Percentiles rank a stretch among this genome's conserved stretches.
Conservation (phyloP, 2,888 invertebrate species). For the Mimumesa dahlbomi region DNA sequence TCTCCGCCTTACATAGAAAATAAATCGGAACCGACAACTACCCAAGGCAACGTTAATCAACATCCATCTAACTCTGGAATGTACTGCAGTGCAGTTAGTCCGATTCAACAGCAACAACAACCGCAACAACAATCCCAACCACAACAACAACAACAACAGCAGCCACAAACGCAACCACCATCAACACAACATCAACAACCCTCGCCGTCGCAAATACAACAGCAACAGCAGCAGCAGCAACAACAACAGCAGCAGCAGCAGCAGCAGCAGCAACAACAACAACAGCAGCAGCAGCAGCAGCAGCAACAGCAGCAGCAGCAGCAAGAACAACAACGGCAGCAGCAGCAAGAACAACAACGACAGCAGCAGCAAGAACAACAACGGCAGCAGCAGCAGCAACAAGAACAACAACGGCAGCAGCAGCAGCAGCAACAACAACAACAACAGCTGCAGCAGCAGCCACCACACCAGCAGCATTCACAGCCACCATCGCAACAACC, state of each 20-base stretch:
- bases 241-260: conserved; percentile 27
- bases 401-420: conserved; percentile 47
- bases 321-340: conserved; percentile 57
- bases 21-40: conserved; percentile 68
- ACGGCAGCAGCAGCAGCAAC: conserved; percentile 39
- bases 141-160: conserved; percentile 35
- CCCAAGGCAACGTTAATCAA: conserved; percentile 54
- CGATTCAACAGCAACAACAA: conserved; percentile 60
- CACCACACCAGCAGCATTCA: conserved; percentile 65
- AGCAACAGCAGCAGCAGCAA: conserved; percentile 24
- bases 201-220: conserved; percentile 35
- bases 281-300: conserved; percentile 38
- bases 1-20: conserved; percentile 74
- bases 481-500: conserved; percentile 54
- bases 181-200: conserved; percentile 31
- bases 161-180: conserved; percentile 48
- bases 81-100: conserved; percentile 71
- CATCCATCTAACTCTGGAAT: conserved; percentile 63
- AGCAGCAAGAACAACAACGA: conserved; percentile 40
- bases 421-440: conserved; percentile 27
- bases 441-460: conserved; percentile 44
- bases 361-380: conserved; percentile 36
- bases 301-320: conserved; percentile 32
- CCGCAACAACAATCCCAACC: conserved; percentile 29
- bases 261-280: conserved; percentile 45